These are phyloP conservation scores for Phataginus tricuspis DNA, from an alignment of 2,797 vertebrate genomes.

Conservation along the genomic window DNA sequence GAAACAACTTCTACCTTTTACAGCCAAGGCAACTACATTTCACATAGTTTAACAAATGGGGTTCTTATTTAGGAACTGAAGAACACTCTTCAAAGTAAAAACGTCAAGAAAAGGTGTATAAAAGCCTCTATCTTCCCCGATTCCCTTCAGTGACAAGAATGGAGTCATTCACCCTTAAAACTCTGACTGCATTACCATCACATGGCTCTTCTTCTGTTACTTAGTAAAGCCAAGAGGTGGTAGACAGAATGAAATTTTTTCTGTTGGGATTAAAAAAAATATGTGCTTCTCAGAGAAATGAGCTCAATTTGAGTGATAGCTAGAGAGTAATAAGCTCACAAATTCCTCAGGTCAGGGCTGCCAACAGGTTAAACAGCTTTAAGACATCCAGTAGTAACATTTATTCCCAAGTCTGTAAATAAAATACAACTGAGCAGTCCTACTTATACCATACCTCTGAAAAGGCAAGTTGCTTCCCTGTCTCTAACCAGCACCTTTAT, in stretches of 20 bases:
- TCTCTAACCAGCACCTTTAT: background rate
- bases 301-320: background rate
- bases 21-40: background rate
- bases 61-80: background rate
- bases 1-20: background rate
- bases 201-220: background rate
- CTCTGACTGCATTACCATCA: background rate
- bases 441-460: background rate
- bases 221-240: slow-evolving; percentile 22
- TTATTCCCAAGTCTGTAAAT: background rate
- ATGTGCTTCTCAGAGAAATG: slow-evolving; percentile 15
- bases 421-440: background rate
- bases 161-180: background rate
- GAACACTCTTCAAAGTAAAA: background rate
- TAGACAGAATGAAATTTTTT: background rate
- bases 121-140: background rate
- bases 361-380: background rate
- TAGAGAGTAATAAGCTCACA: background rate
- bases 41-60: background rate
- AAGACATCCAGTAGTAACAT: background rate
- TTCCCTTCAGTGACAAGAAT: background rate
- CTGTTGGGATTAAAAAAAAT: background rate
- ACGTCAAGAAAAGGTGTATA: background rate
- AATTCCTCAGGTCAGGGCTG: background rate
- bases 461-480: background rate